A percentile compares a stretch with the other conserved stretches of the same genome.
These are phyloP conservation scores for Drosophila acutilabella DNA, from an alignment of 2,888 invertebrate species.

Conservation along the genomic window DNA sequence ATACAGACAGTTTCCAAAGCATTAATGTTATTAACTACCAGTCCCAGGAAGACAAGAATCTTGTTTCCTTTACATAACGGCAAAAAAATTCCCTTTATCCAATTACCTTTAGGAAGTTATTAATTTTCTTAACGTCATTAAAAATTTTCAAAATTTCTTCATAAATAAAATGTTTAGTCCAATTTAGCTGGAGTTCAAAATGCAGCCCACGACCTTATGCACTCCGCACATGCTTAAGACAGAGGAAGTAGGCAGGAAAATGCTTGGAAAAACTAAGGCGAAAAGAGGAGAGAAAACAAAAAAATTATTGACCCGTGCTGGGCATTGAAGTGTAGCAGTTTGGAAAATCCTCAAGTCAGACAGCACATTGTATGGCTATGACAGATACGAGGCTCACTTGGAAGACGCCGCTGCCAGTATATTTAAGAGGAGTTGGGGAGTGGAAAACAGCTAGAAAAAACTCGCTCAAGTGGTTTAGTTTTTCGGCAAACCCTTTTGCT, in stretches of 20 bases:
- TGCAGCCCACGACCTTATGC: constrained; percentile 64
- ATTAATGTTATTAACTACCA: no score
- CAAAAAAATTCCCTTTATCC: not conserved
- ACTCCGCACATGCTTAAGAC: constrained; percentile 31
- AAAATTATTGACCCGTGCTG: constrained; percentile 73
- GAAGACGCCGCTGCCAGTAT: constrained; percentile 31
- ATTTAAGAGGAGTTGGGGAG: not conserved
- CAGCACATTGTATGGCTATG: constrained; percentile 42
- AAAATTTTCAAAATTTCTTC: constrained; percentile 30
- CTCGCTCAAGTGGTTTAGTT: constrained; percentile 55
- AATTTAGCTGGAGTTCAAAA: constrained; percentile 44
- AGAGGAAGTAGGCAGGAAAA: constrained; percentile 1
- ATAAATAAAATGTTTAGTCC: constrained; percentile 40
- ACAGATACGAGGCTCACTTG: constrained; percentile 53
- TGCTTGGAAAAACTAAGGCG: constrained; percentile 29
- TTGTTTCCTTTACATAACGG: no score
- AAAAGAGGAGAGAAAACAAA: constrained; percentile 17
- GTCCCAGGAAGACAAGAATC: no score
- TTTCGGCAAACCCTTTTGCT: constrained; percentile 50
- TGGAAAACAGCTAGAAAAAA: constrained; percentile 22
- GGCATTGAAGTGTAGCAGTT: constrained; percentile 73
- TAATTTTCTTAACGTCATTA: constrained; percentile 39
- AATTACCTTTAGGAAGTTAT: constrained; percentile 27
- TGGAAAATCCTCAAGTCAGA: constrained; percentile 75
- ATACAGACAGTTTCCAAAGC: no score